Evolutionary conservation across 2,888 invertebrate genomes (phyloP), one percentile per base, ranked within the genome.

Genomic region (Cerastoderma edule): DNA sequence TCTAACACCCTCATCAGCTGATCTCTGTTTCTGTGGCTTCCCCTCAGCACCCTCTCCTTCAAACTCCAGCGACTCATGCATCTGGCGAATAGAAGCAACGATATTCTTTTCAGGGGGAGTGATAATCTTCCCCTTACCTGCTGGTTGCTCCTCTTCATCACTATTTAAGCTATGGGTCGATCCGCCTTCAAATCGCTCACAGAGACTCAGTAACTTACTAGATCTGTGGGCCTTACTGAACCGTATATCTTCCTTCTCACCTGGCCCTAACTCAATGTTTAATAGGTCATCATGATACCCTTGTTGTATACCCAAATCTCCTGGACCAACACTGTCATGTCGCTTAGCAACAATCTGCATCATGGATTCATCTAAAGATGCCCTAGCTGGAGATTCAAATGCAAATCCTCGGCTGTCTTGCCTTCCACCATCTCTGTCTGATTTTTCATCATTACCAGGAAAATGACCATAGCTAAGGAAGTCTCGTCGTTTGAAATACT

Each of bases 321-420:
- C 69, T 30, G 56, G 60, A 6, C 78, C 63, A 48, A 78, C 80
- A 19, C 81, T 80, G 10, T 82, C 87, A 72, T 88, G 87, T 0
- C 88, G 76, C 67, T 83, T 83, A 0, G 87, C 83, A 13, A 87
- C 87, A 71, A 89, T 77, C 75, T 87, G 86, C 72, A 89, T 75
- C 50, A 87, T 80, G 8, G 88, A 88, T 56, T 89, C 89, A 72
- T 89, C 90, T 33, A 89, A 65, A 16, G 90, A 90, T 19, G 85
- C 86, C 27, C 89, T 80, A 67, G 86, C 83, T 67, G 70, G 83
- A 44, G 78, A 76, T 63, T 81, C 89, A 68, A 70, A 72, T 28
- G 64, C 67, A 56, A 72, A 77, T 27, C 66, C 44, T 24, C 39
- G 60, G 27, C 60, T 39, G 13, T 16, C 6, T 24, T 60, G 46